A percentile compares a stretch with the other conserved stretches of the same genome.
phyloP scores from a whole-genome alignment of 2,888 invertebrate species.

The Scaptomyza caliginosa region DNA sequence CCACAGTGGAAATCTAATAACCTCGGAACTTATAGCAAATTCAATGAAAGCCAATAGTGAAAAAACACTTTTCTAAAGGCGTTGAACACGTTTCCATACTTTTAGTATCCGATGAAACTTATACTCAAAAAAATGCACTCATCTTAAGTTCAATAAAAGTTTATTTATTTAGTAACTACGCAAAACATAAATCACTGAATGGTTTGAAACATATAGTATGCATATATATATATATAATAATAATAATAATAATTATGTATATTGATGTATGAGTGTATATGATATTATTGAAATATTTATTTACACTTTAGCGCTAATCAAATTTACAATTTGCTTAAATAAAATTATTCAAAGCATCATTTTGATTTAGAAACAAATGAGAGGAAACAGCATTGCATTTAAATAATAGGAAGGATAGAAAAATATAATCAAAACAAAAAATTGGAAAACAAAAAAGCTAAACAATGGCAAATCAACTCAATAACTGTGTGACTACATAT shows the following conservation, averaged over 20 bases:
- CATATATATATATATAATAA: constrained; percentile 44
- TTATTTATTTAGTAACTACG: constrained; percentile 75
- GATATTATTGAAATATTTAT: constrained; percentile 77
- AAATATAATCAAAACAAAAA: constrained; percentile 51
- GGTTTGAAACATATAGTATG: constrained; percentile 60
- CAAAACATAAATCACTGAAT: constrained; percentile 65
- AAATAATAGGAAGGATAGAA: constrained; percentile 36
- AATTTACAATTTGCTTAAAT: constrained; percentile 75
- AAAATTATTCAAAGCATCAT: constrained; percentile 66
- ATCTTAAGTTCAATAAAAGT: constrained; percentile 67
- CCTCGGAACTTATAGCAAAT: too few relatives aligned
- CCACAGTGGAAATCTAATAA: too few relatives aligned
- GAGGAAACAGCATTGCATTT: constrained; percentile 59
- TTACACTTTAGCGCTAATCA: constrained; percentile 76
- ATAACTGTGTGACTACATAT: constrained; percentile 74
- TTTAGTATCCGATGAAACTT: too few relatives aligned
- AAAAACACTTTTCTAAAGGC: too few relatives aligned
- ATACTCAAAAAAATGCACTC: constrained; percentile 1
- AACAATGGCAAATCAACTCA: constrained; percentile 72
- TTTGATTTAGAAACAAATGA: constrained; percentile 69
- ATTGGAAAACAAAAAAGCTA: constrained; percentile 49
- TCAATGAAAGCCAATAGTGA: too few relatives aligned
- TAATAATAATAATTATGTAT: constrained; percentile 61
- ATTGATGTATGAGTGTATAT: constrained; percentile 69
- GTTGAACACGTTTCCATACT: neutral